A percentile compares a stretch with the other conserved stretches of the same genome.
Conservation (phyloP, 2,888 invertebrate species). For the Beris morrisii region DNA sequence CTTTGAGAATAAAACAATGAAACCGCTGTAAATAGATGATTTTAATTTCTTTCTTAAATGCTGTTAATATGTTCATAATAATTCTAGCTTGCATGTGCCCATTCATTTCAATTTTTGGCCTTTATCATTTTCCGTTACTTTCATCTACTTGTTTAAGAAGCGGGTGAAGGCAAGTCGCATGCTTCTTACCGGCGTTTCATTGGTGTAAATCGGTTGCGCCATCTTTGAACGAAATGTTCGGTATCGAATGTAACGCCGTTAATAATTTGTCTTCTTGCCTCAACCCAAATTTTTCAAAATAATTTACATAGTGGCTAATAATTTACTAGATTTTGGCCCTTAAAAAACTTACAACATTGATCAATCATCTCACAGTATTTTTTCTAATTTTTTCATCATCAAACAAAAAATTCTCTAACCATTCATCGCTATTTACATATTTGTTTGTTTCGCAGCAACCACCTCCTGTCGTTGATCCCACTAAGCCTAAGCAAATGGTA, state of each 20-base stretch:
- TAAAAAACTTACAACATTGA: slow-evolving; percentile 5
- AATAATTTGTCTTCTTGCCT: too few relatives aligned
- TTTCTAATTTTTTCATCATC: background rate
- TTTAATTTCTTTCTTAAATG: slow-evolving; percentile 7
- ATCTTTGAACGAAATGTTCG: too few relatives aligned
- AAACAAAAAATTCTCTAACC: slow-evolving; percentile 13
- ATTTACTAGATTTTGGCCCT: too few relatives aligned
- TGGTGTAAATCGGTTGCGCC: too few relatives aligned
- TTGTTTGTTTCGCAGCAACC: slow-evolving; percentile 60
- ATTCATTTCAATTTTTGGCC: slow-evolving; percentile 2
- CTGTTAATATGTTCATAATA: background rate
- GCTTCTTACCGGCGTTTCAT: too few relatives aligned
- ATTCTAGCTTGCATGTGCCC: slow-evolving; percentile 26
- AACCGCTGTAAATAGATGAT: slow-evolving; percentile 29
- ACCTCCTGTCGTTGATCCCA: slow-evolving; percentile 64
- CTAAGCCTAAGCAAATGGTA: slow-evolving; percentile 68
- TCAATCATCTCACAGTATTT: slow-evolving; percentile 8
- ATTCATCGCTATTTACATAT: slow-evolving; percentile 32
- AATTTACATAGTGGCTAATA: too few relatives aligned
- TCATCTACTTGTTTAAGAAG: too few relatives aligned
- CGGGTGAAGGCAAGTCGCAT: too few relatives aligned
- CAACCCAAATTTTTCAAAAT: too few relatives aligned
- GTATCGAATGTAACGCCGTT: too few relatives aligned
- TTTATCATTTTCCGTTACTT: too few relatives aligned
- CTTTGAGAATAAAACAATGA: background rate